Conservation (phyloP, 2,888 invertebrate species). For the Lamproptera curius region DNA sequence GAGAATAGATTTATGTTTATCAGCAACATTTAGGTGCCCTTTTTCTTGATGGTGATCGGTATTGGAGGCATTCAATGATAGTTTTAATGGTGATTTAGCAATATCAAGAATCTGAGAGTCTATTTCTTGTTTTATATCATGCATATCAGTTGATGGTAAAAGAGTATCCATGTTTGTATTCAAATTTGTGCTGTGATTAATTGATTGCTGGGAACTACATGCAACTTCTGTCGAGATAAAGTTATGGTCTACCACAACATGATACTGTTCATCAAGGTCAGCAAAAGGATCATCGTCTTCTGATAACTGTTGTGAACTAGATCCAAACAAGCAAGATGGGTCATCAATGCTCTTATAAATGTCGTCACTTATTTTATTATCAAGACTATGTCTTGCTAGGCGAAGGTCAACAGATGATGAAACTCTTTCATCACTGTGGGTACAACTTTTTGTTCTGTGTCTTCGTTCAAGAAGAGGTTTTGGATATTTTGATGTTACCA, state of each 20-base stretch:
- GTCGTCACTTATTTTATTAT: slow-evolving; percentile 19
- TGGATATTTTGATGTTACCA: slow-evolving; percentile 24
- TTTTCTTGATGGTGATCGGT: slow-evolving; percentile 19
- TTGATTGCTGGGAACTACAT: slow-evolving; percentile 27
- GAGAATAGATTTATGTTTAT: slow-evolving; percentile 20
- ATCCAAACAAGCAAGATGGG: slow-evolving; percentile 44
- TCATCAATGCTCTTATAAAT: slow-evolving; percentile 30
- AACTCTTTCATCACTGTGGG: slow-evolving; percentile 29
- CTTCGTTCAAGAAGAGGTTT: slow-evolving; percentile 46
- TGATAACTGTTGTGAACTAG: slow-evolving; percentile 46
- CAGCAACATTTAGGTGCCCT: slow-evolving; percentile 22
- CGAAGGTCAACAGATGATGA: slow-evolving; percentile 29
- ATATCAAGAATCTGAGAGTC: slow-evolving; percentile 36
- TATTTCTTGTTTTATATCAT: slow-evolving; percentile 36
- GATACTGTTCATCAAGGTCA: slow-evolving; percentile 67
- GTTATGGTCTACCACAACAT: slow-evolving; percentile 67
- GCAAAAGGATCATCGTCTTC: slow-evolving; percentile 61
- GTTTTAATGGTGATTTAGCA: slow-evolving; percentile 36
- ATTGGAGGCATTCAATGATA: slow-evolving; percentile 23
- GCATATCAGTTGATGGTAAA: slow-evolving; percentile 15
- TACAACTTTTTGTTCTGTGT: slow-evolving; percentile 31
- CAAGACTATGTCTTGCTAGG: slow-evolving; percentile 25
- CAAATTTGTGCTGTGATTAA: slow-evolving; percentile 20
- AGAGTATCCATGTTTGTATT: slow-evolving; percentile 19
- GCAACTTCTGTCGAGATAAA: slow-evolving; percentile 54